A percentile compares a stretch with the other conserved stretches of the same genome.
Conservation (phyloP, 2,888 invertebrate species). For the Caenorhabditis parvicauda region DNA sequence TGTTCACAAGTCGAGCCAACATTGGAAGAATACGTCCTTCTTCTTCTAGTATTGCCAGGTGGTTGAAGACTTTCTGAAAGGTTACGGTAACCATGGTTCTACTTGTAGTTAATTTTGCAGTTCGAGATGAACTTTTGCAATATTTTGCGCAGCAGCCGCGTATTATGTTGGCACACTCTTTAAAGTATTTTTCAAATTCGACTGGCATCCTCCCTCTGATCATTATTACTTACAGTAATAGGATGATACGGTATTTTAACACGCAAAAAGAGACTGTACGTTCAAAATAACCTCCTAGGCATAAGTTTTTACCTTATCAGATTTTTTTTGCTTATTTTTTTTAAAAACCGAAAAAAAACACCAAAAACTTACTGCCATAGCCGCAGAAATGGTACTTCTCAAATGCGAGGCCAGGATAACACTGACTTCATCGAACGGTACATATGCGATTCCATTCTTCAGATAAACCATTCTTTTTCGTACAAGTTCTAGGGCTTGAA, state of each 20-base stretch:
- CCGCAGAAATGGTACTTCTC: slow-evolving; percentile 73
- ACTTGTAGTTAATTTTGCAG: background rate
- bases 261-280: too few species aligned
- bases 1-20: slow-evolving; percentile 78
- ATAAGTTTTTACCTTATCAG: too few species aligned
- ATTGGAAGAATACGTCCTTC: slow-evolving; percentile 78
- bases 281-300: too few species aligned
- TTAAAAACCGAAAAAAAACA: too few species aligned
- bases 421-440: slow-evolving; percentile 80
- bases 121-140: slow-evolving; percentile 7
- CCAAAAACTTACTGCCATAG: slow-evolving; percentile 69
- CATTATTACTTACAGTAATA: too few species aligned
- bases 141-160: too few species aligned
- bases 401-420: slow-evolving; percentile 79
- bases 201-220: too few species aligned
- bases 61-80: slow-evolving; percentile 70
- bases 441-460: slow-evolving; percentile 80
- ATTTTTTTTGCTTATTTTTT: too few species aligned
- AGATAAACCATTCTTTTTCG: slow-evolving; percentile 77
- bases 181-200: too few species aligned
- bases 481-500: slow-evolving; percentile 82
- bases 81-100: too few species aligned
- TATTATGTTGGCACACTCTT: too few species aligned
- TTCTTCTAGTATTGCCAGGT: slow-evolving; percentile 76
- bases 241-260: too few species aligned